Evolutionary conservation across 2,888 invertebrate species (phyloP).

Genomic region (Trachelus iudaicus): DNA sequence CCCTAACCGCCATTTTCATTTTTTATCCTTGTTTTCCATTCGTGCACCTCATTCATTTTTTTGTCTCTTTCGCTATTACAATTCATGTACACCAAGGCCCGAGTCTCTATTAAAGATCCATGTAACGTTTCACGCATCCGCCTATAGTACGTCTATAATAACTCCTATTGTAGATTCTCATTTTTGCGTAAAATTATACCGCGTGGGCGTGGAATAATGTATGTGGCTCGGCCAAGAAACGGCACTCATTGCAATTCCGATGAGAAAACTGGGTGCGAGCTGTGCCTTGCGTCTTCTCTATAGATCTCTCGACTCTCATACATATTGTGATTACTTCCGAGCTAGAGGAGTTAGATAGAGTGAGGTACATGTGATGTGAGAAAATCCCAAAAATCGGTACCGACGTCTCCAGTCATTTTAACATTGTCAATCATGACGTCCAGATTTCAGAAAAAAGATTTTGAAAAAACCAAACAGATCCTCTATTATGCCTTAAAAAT

Average conservation of each 20-base stretch:
- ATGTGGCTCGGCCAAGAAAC: conserved; percentile 48
- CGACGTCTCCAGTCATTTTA: background rate
- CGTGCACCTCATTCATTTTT: conserved; percentile 15
- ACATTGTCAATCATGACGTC: background rate
- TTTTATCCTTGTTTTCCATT: conserved; percentile 6
- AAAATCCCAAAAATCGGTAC: background rate
- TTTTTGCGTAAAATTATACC: conserved; percentile 47
- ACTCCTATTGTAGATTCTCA: background rate
- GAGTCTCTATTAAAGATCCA: too few relatives aligned
- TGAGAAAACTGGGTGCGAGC: conserved; percentile 54
- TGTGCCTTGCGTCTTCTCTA: conserved; percentile 45
- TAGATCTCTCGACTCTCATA: conserved; percentile 50
- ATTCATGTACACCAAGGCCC: too few relatives aligned
- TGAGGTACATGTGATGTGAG: background rate
- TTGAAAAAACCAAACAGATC: too few relatives aligned
- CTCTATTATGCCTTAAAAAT: too few relatives aligned
- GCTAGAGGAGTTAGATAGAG: conserved; percentile 26
- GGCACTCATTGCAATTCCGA: conserved; percentile 59
- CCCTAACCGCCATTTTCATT: too few relatives aligned
- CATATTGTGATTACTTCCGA: conserved; percentile 62
- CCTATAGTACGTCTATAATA: too few relatives aligned
- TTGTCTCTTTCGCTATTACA: background rate
- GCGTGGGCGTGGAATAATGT: conserved; percentile 44
- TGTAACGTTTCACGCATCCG: too few relatives aligned
- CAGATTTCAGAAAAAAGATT: too few relatives aligned